These are phyloP conservation scores for Sminthurides bifidus DNA, from an alignment of 1,140 invertebrate species.

Conservation along the genomic window DNA sequence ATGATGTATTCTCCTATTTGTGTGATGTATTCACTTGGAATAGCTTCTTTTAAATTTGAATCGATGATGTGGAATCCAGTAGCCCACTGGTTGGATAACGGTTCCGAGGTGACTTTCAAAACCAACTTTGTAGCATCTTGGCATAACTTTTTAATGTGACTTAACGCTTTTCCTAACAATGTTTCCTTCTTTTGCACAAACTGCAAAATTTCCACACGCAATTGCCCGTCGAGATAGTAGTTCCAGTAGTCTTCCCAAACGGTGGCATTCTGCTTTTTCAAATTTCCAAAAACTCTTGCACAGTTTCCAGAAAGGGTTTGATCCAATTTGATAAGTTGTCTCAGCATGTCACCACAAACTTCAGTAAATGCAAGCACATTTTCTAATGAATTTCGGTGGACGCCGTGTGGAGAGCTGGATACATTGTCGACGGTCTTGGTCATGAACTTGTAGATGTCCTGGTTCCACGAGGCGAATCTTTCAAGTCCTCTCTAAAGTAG, in stretches of 20 bases:
- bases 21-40: conserved; percentile 31
- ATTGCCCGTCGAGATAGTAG: conserved; percentile 15
- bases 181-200: conserved; percentile 31
- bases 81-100: conserved; percentile 18
- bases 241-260: conserved; percentile 20
- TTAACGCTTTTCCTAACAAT: conserved; percentile 16
- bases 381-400: conserved; percentile 25
- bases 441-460: conserved; percentile 20
- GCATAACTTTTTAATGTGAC: conserved; percentile 24
- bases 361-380: conserved; percentile 25
- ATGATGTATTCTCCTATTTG: conserved; percentile 29
- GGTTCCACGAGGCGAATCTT: conserved; percentile 25
- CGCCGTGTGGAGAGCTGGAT: not conserved
- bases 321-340: conserved; percentile 24
- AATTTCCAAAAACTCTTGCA: not conserved
- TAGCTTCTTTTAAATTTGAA: conserved; percentile 26
- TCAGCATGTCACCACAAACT: conserved; percentile 26
- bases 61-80: conserved; percentile 24
- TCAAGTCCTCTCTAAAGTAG: conserved; percentile 23
- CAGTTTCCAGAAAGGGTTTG: conserved; percentile 21
- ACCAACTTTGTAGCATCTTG: conserved; percentile 24
- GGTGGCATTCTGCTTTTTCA: not conserved
- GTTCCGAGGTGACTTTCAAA: conserved; percentile 24
- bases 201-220: conserved; percentile 18
- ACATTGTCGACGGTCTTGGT: conserved; percentile 21